phyloP scores from a whole-genome alignment of 2,113 vertebrate species.

The Gymnogyps californianus region DNA sequence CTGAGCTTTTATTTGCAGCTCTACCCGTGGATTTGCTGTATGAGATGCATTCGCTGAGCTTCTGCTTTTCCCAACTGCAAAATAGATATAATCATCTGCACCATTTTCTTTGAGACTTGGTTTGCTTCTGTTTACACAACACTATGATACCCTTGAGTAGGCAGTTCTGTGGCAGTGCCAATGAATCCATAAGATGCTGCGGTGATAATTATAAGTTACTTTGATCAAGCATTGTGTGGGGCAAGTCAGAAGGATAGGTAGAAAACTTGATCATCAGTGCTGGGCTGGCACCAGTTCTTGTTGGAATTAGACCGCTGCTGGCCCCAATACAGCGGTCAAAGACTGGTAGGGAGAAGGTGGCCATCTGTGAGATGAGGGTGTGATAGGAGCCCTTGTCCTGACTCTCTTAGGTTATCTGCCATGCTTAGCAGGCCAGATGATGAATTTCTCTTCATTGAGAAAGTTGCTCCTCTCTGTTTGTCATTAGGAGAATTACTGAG shows the following conservation, averaged over 20 bases:
- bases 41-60: background rate
- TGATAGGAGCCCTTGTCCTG: background rate
- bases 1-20: background rate
- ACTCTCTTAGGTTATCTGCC: background rate
- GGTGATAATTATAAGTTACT: background rate
- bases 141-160: background rate
- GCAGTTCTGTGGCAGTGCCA: background rate
- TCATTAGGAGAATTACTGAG: background rate
- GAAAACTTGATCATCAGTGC: background rate
- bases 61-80: background rate
- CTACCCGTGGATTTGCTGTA: background rate
- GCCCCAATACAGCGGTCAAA: background rate
- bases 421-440: background rate
- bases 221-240: background rate
- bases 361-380: background rate
- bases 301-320: background rate
- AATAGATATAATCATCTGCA: background rate
- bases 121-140: background rate
- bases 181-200: background rate
- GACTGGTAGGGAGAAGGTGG: background rate
- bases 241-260: background rate
- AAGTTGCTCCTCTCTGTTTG: background rate
- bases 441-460: background rate
- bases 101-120: background rate
- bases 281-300: background rate